A percentile compares a stretch with the other conserved stretches of the same genome.
phyloP scores from a whole-genome alignment of 2,888 invertebrate species.

The Schizaphis graminum region DNA sequence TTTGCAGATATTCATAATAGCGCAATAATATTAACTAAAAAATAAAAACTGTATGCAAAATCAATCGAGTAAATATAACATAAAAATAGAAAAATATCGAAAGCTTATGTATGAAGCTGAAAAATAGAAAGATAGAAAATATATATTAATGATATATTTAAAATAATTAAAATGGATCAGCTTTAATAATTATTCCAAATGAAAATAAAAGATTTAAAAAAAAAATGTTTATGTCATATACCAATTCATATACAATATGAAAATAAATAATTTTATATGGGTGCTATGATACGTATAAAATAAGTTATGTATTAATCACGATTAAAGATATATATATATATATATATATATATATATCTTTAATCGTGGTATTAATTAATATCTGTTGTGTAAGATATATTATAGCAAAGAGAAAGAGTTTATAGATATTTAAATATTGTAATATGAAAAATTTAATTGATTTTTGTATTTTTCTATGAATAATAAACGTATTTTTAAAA shows the following conservation, averaged over 20 bases:
- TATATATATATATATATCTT: no score
- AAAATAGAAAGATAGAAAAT: not conserved
- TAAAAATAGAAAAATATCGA: not conserved
- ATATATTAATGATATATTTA: not conserved
- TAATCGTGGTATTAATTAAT: not conserved
- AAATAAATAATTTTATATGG: not conserved
- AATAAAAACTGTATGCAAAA: not conserved
- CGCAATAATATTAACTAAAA: not conserved
- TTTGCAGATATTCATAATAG: not conserved
- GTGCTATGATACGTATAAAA: not conserved
- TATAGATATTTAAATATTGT: not conserved
- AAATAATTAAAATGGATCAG: not conserved
- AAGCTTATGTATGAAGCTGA: not conserved
- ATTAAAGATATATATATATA: no score
- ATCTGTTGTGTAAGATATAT: not conserved
- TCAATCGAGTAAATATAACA: not conserved
- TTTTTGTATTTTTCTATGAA: not conserved
- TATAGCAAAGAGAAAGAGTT: not conserved
- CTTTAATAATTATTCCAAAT: not conserved
- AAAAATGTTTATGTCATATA: no score
- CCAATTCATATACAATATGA: not conserved
- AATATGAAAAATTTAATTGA: not conserved
- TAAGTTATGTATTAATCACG: no score
- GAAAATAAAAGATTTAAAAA: not conserved
- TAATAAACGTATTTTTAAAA: not conserved